Conservation (phyloP, 2,888 invertebrate genomes). For the Petrolisthes cinctipes region DNA sequence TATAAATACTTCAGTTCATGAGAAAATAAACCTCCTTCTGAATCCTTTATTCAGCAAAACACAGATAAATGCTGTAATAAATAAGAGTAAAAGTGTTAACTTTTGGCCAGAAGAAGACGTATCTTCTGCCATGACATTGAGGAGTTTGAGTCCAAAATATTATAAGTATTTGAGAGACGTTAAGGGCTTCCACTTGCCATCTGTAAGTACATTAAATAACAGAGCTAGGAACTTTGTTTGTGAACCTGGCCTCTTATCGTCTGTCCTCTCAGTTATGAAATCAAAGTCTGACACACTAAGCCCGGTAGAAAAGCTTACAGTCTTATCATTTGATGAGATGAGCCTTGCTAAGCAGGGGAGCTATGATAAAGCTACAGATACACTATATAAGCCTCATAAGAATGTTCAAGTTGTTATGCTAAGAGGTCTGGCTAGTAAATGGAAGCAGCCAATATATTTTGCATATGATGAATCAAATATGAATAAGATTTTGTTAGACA, state of each 20-base stretch:
- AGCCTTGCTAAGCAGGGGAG: background rate
- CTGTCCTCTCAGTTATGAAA: background rate
- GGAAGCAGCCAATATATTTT: slow-evolving; percentile 10
- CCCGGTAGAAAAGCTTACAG: background rate
- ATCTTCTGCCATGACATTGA: too few species aligned
- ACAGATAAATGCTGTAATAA: too few species aligned
- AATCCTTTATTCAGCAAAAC: too few species aligned
- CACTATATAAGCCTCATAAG: background rate
- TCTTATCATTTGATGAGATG: background rate
- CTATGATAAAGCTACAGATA: slow-evolving; percentile 7
- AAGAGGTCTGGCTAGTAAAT: background rate
- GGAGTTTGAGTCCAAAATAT: too few species aligned
- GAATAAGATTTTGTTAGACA: background rate
- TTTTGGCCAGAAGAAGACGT: too few species aligned
- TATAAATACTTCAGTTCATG: too few species aligned
- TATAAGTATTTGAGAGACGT: too few species aligned
- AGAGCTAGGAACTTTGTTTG: background rate
- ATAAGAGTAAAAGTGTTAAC: too few species aligned
- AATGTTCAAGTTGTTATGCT: background rate
- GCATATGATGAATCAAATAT: background rate
- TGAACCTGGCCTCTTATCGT: background rate
- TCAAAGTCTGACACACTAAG: background rate
- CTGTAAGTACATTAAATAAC: background rate
- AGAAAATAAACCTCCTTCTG: too few species aligned
- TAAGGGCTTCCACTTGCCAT: background rate